Evolutionary conservation across 2,888 invertebrate genomes (phyloP).

Genomic region (Leptura quadrifasciata): DNA sequence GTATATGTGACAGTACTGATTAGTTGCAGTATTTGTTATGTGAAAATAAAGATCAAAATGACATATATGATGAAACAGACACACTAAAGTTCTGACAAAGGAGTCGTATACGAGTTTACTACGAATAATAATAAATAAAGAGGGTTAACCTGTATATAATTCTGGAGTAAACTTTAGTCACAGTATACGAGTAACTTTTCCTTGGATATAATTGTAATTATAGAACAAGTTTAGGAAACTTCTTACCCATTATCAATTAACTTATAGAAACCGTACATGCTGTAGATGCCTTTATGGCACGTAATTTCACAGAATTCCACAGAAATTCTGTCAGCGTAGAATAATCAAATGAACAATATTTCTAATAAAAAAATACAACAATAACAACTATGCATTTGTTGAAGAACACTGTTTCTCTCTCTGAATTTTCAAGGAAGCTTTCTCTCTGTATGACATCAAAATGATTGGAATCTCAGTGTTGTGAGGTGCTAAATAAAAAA

Average conservation of each 20-base stretch:
- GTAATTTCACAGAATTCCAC: background rate
- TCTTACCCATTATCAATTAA: background rate
- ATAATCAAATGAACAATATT: too few relatives aligned
- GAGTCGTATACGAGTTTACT: background rate
- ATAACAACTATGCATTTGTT: too few relatives aligned
- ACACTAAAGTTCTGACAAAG: background rate
- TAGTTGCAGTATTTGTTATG: too few relatives aligned
- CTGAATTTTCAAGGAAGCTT: too few relatives aligned
- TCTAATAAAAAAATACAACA: too few relatives aligned
- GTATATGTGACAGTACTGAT: too few relatives aligned
- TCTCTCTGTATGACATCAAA: too few relatives aligned
- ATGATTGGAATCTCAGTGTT: too few relatives aligned
- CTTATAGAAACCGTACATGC: background rate
- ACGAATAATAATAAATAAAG: background rate
- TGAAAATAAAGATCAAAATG: too few relatives aligned
- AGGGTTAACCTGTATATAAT: background rate
- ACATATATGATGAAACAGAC: background rate
- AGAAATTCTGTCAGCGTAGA: background rate
- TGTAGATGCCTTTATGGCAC: background rate
- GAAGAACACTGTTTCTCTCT: too few relatives aligned
- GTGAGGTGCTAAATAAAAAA: too few relatives aligned
- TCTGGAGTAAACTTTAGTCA: background rate
- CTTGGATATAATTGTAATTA: background rate
- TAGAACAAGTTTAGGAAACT: background rate
- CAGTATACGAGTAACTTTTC: background rate